phyloP scores from a whole-genome alignment of 2,888 invertebrate genomes.

The Caenorhabditis sp. region DNA sequence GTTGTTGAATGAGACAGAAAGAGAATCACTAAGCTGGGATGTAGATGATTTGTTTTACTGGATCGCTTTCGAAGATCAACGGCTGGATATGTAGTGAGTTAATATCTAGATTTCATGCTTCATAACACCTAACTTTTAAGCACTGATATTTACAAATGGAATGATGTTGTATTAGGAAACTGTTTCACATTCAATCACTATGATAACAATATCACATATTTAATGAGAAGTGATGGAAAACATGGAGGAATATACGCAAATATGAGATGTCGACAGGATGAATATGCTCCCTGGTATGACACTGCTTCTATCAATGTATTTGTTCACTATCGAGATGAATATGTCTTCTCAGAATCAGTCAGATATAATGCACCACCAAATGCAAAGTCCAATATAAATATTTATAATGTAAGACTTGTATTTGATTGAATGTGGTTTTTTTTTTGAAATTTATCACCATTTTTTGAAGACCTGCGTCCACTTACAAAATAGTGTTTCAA shows the following conservation, averaged over 20 bases:
- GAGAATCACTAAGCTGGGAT: conserved; percentile 50
- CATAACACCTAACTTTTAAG: conserved; percentile 20
- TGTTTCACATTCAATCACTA: conserved; percentile 59
- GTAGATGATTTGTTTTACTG: conserved; percentile 49
- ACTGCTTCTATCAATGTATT: conserved; percentile 51
- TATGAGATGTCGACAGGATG: conserved; percentile 47
- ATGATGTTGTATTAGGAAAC: conserved; percentile 54
- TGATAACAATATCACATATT: conserved; percentile 30
- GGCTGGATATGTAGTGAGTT: conserved; percentile 29
- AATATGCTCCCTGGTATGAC: conserved; percentile 55
- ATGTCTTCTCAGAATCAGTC: conserved; percentile 54
- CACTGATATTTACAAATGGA: conserved; percentile 44
- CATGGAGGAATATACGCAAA: conserved; percentile 45
- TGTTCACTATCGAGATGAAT: conserved; percentile 45
- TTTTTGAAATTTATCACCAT: too few relatives aligned
- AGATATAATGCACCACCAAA: conserved; percentile 47
- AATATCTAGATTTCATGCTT: too few relatives aligned
- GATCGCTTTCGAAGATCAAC: conserved; percentile 55
- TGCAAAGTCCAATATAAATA: conserved; percentile 30
- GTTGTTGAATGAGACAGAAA: conserved; percentile 10
- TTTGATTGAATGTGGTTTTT: too few relatives aligned
- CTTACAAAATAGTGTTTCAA: too few relatives aligned
- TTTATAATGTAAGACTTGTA: conserved; percentile 30
- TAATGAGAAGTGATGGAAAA: conserved; percentile 29
- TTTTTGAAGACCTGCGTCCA: too few relatives aligned